These are phyloP conservation scores for Nyctibius grandis DNA, from an alignment of 2,797 vertebrate genomes.

Conservation along the genomic window DNA sequence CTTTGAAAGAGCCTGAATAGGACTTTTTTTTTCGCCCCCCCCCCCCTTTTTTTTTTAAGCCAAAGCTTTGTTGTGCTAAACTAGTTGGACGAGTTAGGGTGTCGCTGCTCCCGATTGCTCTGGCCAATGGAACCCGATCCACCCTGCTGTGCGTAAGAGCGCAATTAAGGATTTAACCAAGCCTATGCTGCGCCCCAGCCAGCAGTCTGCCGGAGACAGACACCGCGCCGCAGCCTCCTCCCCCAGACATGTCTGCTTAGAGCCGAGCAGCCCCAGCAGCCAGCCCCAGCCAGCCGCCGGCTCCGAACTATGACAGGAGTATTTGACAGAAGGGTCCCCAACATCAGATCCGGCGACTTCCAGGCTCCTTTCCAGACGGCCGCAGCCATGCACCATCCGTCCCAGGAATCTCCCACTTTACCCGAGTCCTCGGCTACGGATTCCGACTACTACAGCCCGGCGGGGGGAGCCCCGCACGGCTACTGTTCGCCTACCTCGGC, in stretches of 20 bases:
- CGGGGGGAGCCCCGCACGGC: conserved; percentile 86
- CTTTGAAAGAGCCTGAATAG: conserved; percentile 24
- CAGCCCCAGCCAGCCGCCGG: conserved; percentile 30
- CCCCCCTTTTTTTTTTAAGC: background rate
- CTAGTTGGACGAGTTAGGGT: conserved; percentile 91
- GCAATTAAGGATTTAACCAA: conserved; percentile 99
- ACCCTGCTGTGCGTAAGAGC: conserved; percentile 99
- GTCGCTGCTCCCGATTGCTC: conserved; percentile 88
- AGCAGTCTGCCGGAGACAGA: conserved; percentile 87
- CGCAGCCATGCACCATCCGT: conserved; percentile 93
- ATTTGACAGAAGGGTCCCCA: conserved; percentile 94
- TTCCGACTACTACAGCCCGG: conserved; percentile 95
- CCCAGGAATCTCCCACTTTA: conserved; percentile 98
- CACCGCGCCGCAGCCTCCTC: conserved; percentile 72
- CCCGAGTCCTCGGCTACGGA: conserved; percentile 97
- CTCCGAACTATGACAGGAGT: conserved; percentile 92
- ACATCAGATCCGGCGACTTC: conserved; percentile 90
- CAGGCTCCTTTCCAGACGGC: conserved; percentile 90
- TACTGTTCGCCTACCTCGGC: conserved; percentile 93
- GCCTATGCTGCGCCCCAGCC: conserved; percentile 90
- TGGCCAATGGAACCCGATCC: conserved; percentile 99
- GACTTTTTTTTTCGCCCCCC: background rate
- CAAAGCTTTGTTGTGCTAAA: conserved; percentile 85
- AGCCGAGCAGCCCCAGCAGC: conserved; percentile 62
- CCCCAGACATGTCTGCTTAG: conserved; percentile 86